phyloP scores from a whole-genome alignment of 35 echinoderm and acorn worm genomes.

The Lytechinus pictus region DNA sequence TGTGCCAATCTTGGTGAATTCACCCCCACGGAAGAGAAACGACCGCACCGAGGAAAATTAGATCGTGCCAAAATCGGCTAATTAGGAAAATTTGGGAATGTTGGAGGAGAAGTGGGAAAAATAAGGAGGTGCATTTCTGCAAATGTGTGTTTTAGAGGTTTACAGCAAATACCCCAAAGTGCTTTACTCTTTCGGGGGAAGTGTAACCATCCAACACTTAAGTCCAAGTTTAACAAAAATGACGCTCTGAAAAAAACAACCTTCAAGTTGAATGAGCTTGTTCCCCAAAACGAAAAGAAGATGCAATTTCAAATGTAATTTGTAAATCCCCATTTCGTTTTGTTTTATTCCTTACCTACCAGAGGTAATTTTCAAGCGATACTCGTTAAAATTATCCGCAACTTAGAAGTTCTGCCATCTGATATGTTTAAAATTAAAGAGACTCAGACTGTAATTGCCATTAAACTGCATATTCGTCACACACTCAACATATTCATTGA shows the following conservation, averaged over 20 bases:
- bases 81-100: neutral
- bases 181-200: neutral
- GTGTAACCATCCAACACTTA: neutral
- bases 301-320: too few species aligned
- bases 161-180: neutral
- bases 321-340: too few species aligned
- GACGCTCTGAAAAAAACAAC: neutral
- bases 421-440: too few species aligned
- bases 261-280: too few species aligned
- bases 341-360: too few species aligned
- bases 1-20: neutral
- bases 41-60: neutral
- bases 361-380: too few species aligned
- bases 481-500: too few species aligned
- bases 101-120: neutral
- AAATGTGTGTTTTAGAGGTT: constrained; percentile 5
- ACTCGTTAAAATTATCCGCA: too few species aligned
- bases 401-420: too few species aligned
- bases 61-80: neutral
- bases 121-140: neutral
- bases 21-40: neutral
- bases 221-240: neutral
- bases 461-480: too few species aligned
- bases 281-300: too few species aligned
- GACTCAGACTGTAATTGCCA: too few species aligned